Conservation (phyloP, 1,140 invertebrate species). For the Anadara kagoshimensis region DNA sequence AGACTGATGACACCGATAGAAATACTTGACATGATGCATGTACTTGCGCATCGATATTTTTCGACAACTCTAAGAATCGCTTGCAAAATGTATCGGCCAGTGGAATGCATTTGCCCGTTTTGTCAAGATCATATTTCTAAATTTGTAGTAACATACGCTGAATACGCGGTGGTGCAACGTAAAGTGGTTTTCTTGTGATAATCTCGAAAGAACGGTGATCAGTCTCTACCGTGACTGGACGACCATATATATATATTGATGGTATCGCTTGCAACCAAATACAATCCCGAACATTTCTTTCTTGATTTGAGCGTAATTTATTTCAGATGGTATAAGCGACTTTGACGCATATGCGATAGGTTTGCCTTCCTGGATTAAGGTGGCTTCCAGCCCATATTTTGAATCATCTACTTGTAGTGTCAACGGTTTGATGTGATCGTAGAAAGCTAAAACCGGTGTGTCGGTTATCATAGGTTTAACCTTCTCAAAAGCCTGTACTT, state of each 20-base stretch:
- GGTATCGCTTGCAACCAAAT: constrained; percentile 75
- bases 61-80: constrained; percentile 14
- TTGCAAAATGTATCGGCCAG: constrained; percentile 40
- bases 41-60: constrained; percentile 29
- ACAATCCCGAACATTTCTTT: constrained; percentile 75
- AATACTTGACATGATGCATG: constrained; percentile 9
- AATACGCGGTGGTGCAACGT: constrained; percentile 36
- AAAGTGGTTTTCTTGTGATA: constrained; percentile 44
- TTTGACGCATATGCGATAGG: constrained; percentile 47
- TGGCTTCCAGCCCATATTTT: constrained; percentile 56
- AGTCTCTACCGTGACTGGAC: constrained; percentile 36
- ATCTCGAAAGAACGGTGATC: constrained; percentile 51
- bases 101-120: constrained; percentile 41
- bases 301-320: constrained; percentile 70
- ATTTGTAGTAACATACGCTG: constrained; percentile 48
- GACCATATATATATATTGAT: constrained; percentile 74
- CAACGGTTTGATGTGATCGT: constrained; percentile 21
- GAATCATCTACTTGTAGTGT: constrained; percentile 39
- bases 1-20: constrained; percentile 32
- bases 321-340: constrained; percentile 62
- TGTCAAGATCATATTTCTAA: constrained; percentile 51
- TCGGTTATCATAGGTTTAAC: constrained; percentile 23
- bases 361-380: neutral
- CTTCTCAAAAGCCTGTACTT: constrained; percentile 13
- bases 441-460: constrained; percentile 11